Conservation (phyloP, 2,113 vertebrate genomes). For the Lanius ludovicianus region DNA sequence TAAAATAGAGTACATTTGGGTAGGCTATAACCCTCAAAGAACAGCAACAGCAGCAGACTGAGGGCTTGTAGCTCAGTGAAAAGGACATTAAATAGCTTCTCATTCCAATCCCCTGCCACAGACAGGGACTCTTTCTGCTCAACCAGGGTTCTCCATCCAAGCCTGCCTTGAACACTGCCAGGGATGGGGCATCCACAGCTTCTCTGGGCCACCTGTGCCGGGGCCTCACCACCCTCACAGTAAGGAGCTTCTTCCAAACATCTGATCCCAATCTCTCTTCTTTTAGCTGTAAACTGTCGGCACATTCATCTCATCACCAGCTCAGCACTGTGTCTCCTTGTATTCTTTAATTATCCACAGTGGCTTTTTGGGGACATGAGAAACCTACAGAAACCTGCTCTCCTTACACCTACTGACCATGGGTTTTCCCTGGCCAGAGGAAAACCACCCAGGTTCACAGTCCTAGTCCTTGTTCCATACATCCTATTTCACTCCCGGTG, state of each 20-base stretch:
- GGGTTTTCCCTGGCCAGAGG: neutral
- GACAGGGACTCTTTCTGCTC: neutral
- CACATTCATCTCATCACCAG: neutral
- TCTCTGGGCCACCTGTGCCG: neutral
- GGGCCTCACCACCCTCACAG: neutral
- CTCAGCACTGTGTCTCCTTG: neutral
- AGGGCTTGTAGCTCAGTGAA: neutral
- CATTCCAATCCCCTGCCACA: neutral
- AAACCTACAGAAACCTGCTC: neutral
- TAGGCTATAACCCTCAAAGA: neutral
- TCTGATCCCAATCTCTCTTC: neutral
- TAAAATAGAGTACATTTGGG: neutral
- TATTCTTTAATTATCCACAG: neutral
- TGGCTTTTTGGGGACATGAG: neutral
- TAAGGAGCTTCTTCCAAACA: neutral
- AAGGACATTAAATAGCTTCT: neutral
- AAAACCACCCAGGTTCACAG: rapidly evolving
- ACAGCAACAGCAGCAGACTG: neutral
- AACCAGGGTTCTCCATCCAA: neutral
- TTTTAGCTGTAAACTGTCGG: neutral
- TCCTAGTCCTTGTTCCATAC: rapidly evolving
- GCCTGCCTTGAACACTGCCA: neutral
- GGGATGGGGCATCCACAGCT: neutral
- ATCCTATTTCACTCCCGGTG: neutral
- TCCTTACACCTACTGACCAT: neutral